phyloP scores from a whole-genome alignment of 2,888 invertebrate genomes.

The Brachycybe producta region DNA sequence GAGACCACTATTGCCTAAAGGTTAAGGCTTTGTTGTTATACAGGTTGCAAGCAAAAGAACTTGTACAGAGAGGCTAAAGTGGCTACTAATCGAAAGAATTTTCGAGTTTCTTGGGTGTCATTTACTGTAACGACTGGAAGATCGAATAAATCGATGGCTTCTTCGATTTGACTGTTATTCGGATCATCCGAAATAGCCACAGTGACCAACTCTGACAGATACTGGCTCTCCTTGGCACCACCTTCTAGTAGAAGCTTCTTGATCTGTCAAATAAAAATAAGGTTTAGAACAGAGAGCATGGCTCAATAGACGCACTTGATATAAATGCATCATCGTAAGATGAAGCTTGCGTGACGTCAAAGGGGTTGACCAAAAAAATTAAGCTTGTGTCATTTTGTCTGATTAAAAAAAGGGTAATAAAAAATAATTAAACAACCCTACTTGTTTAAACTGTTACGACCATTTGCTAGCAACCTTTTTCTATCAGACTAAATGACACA shows the following conservation, averaged over 20 bases:
- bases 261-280: slow-evolving; percentile 45
- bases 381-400: too few species aligned
- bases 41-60: too few species aligned
- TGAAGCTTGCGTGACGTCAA: too few species aligned
- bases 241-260: slow-evolving; percentile 63
- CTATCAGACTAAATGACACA: too few species aligned
- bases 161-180: slow-evolving; percentile 70
- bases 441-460: too few species aligned
- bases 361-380: too few species aligned
- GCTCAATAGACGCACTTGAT: too few species aligned
- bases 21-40: not conserved
- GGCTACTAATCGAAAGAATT: too few species aligned
- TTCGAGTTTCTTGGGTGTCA: too few species aligned
- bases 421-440: slow-evolving; percentile 7
- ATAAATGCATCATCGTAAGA: too few species aligned
- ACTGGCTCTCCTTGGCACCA: slow-evolving; percentile 75
- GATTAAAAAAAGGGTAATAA: not conserved
- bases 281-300: slow-evolving; percentile 1
- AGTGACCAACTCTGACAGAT: slow-evolving; percentile 81
- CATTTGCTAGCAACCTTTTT: not conserved
- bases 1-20: too few species aligned
- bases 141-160: slow-evolving; percentile 85
- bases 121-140: slow-evolving; percentile 67
- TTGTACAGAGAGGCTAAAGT: too few species aligned
- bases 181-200: slow-evolving; percentile 82